Conservation (phyloP, 2,113 vertebrate species). For the Malurus cyaneus region DNA sequence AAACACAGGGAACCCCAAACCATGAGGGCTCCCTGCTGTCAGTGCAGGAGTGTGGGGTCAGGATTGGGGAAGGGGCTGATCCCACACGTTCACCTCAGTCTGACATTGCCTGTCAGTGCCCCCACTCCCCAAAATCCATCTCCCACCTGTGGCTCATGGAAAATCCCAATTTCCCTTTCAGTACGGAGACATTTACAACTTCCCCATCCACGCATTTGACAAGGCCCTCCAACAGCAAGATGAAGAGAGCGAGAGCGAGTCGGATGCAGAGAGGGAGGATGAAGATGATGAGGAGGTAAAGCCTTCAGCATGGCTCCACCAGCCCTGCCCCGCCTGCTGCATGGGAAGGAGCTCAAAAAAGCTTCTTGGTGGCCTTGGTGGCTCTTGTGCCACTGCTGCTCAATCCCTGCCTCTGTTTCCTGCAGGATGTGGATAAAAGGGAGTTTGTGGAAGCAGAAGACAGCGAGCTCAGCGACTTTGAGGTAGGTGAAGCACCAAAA, state of each 20-base stretch:
- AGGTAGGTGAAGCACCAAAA: constrained; percentile 74
- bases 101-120: too few species aligned
- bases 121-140: too few species aligned
- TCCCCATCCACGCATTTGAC: constrained; percentile 95
- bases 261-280: constrained; percentile 74
- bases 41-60: too few species aligned
- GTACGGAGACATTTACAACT: constrained; percentile 99
- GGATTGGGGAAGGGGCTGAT: too few species aligned
- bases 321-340: not conserved
- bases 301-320: not conserved
- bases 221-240: constrained; percentile 91
- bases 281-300: constrained; percentile 74
- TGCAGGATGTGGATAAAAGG: constrained; percentile 81
- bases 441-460: constrained; percentile 93
- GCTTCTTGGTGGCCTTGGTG: accelerated
- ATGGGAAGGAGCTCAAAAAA: not conserved
- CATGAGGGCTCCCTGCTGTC: too few species aligned
- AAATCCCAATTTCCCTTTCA: constrained; percentile 36
- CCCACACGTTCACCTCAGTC: too few species aligned
- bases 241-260: constrained; percentile 79
- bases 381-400: accelerated
- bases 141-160: not conserved
- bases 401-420: not conserved
- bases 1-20: too few species aligned
- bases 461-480: constrained; percentile 95